Conservation (phyloP, 2,888 invertebrate species). For the Metalampra italica region DNA sequence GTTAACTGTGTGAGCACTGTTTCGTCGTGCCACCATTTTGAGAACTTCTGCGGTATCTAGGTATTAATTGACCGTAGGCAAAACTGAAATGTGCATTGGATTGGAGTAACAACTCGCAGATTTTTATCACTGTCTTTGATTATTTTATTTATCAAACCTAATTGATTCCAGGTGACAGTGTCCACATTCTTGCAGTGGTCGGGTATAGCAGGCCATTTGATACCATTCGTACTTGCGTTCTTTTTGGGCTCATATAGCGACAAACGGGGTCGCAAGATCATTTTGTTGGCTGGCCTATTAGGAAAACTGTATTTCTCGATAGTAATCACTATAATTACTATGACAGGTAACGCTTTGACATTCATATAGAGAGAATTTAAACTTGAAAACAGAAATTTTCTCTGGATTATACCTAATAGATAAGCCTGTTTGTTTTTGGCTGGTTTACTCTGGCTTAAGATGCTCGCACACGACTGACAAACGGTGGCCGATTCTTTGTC, state of each 20-base stretch:
- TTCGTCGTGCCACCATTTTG: too few species aligned
- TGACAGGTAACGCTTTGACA: conserved; percentile 58
- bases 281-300: conserved; percentile 83
- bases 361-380: background rate
- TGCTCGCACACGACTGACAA: too few species aligned
- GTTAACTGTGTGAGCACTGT: too few species aligned
- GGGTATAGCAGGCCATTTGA: conserved; percentile 83
- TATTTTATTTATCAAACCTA: background rate
- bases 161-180: conserved; percentile 79
- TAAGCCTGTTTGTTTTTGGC: too few species aligned
- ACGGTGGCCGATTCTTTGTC: too few species aligned
- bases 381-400: too few species aligned
- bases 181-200: conserved; percentile 89
- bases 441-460: too few species aligned
- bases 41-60: too few species aligned
- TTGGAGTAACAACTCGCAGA: too few species aligned
- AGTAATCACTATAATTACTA: conserved; percentile 85
- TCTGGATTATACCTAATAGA: too few species aligned
- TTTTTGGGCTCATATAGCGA: conserved; percentile 92
- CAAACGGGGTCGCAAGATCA: conserved; percentile 85
- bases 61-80: too few species aligned
- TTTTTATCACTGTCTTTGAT: background rate
- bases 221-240: conserved; percentile 86
- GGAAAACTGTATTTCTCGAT: conserved; percentile 87
- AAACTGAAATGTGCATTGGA: too few species aligned